Conservation (phyloP, 2,888 invertebrate genomes). For the Callimorpha dominula region DNA sequence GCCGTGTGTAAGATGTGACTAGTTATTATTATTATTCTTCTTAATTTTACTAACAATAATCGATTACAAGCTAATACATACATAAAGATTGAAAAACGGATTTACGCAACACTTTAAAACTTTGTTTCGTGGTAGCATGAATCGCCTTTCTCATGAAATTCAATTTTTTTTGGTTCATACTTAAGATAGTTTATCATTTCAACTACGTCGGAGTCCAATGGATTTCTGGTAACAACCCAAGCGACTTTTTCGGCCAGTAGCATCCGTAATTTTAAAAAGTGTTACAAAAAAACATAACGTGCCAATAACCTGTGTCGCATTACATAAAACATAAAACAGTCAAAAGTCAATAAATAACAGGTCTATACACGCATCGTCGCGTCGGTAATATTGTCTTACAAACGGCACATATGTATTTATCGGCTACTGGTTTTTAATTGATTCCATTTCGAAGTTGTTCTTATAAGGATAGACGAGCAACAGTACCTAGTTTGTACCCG, state of each 20-base stretch:
- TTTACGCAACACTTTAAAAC: no score
- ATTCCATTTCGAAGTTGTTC: slow-evolving; percentile 31
- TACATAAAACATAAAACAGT: background rate
- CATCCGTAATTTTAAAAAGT: background rate
- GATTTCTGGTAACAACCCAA: background rate
- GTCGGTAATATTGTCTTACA: slow-evolving; percentile 22
- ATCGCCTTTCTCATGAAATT: no score
- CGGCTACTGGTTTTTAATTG: slow-evolving; percentile 48
- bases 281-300: background rate
- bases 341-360: slow-evolving; percentile 29
- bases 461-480: slow-evolving; percentile 12
- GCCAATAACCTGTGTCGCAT: background rate
- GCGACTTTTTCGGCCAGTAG: background rate
- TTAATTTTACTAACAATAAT: background rate
- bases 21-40: no score
- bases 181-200: no score
- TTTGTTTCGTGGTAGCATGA: no score
- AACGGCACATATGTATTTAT: slow-evolving; percentile 23
- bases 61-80: no score
- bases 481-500: background rate
- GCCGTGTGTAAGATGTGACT: no score
- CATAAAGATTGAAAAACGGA: no score
- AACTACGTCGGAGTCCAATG: no score
- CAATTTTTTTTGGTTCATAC: no score
- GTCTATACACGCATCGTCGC: slow-evolving; percentile 1